phyloP scores from a whole-genome alignment of 2,888 invertebrate genomes.

The Agapetus fuscipes region DNA sequence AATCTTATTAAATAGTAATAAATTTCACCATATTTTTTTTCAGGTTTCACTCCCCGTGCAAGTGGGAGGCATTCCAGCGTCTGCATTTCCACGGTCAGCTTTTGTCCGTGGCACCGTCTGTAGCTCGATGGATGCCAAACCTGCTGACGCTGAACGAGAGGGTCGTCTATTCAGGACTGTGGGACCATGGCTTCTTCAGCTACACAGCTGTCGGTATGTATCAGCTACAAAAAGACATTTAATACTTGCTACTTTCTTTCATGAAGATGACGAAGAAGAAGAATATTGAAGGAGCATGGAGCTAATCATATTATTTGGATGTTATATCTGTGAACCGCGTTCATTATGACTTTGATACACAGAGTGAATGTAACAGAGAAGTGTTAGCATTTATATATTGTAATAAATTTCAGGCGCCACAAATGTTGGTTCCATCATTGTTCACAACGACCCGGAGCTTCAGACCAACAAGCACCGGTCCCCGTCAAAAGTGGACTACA shows the following conservation, averaged over 20 bases:
- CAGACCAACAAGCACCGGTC: slow-evolving; percentile 37
- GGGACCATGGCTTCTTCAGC: slow-evolving; percentile 64
- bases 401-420: slow-evolving; percentile 48
- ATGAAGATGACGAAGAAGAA: too few species aligned
- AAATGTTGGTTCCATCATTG: slow-evolving; percentile 66
- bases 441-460: slow-evolving; percentile 51
- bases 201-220: slow-evolving; percentile 52
- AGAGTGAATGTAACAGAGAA: too few species aligned
- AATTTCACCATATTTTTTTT: too few species aligned
- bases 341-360: too few species aligned
- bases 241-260: neutral
- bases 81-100: slow-evolving; percentile 61
- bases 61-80: slow-evolving; percentile 53
- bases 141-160: slow-evolving; percentile 62
- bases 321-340: too few species aligned
- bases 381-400: too few species aligned
- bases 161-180: slow-evolving; percentile 54
- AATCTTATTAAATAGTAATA: too few species aligned
- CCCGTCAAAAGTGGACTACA: slow-evolving; percentile 23
- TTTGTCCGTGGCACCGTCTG: slow-evolving; percentile 56
- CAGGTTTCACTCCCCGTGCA: slow-evolving; percentile 60
- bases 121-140: slow-evolving; percentile 54
- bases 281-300: too few species aligned
- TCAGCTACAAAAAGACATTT: neutral
- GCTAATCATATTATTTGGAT: too few species aligned